These are phyloP conservation scores for Eutrigla gurnardus DNA, from an alignment of 2,797 vertebrate species.

Conservation along the genomic window DNA sequence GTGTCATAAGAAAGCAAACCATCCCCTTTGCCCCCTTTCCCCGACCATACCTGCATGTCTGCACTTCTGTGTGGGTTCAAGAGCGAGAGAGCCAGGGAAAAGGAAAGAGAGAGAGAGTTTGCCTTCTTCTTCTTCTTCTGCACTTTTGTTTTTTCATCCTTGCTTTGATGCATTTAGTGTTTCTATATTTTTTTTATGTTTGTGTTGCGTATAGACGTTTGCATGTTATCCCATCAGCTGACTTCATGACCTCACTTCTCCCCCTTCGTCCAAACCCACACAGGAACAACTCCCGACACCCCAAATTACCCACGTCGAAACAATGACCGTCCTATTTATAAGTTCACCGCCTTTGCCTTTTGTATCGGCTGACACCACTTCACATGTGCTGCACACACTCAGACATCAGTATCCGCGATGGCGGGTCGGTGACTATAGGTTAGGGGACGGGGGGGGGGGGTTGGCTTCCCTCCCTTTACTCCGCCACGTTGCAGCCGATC, in stretches of 20 bases:
- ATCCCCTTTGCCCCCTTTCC: conserved; percentile 71
- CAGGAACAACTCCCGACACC: conserved; percentile 71
- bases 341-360: conserved; percentile 73
- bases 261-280: conserved; percentile 37
- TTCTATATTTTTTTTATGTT: neutral
- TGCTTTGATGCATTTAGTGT: conserved; percentile 23
- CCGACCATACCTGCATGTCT: conserved; percentile 48
- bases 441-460: conserved; percentile 2
- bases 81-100: neutral
- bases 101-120: neutral
- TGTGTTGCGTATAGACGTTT: conserved; percentile 12
- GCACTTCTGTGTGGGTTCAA: conserved; percentile 17
- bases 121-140: conserved; percentile 14
- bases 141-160: conserved; percentile 18
- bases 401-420: conserved; percentile 22
- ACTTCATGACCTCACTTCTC: conserved; percentile 80
- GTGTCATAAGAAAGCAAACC: conserved; percentile 97
- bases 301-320: conserved; percentile 80
- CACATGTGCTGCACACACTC: conserved; percentile 11
- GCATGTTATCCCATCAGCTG: conserved; percentile 82
- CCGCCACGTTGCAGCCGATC: conserved; percentile 63
- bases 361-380: conserved; percentile 58
- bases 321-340: conserved; percentile 82
- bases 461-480: conserved; percentile 56
- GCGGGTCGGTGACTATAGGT: conserved; percentile 39